A percentile compares a stretch with the other conserved stretches of the same genome.
phyloP scores from a whole-genome alignment of 2,888 invertebrate genomes.

The Ectemnius cavifrons region DNA sequence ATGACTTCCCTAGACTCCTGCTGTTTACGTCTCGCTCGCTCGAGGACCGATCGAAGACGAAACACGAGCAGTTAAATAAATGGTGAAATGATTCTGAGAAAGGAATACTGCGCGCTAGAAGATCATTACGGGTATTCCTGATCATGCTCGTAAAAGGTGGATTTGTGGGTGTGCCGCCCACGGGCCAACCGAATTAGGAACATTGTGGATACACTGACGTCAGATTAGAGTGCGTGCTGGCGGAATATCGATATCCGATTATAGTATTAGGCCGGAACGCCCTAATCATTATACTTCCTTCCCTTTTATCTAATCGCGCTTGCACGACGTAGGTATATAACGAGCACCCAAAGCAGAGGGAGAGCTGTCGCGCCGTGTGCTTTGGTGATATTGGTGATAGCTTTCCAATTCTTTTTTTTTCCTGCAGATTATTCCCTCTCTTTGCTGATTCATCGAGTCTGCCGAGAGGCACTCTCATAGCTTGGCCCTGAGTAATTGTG shows the following conservation, averaged over 20 bases:
- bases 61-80: too few relatives aligned
- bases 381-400: conserved; percentile 6
- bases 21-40: conserved; percentile 19
- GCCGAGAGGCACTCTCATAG: conserved; percentile 30
- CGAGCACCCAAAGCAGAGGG: conserved; percentile 21
- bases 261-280: conserved; percentile 17
- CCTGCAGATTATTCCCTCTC: not conserved
- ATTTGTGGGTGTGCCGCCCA: not conserved
- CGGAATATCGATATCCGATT: conserved; percentile 7
- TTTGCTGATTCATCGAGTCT: conserved; percentile 45
- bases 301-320: conserved; percentile 45
- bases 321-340: not conserved
- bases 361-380: conserved; percentile 15
- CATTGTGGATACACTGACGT: conserved; percentile 15
- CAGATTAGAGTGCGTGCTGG: conserved; percentile 3
- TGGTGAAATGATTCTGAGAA: too few relatives aligned
- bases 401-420: conserved; percentile 36
- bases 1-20: not conserved
- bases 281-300: conserved; percentile 23
- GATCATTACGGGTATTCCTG: too few relatives aligned
- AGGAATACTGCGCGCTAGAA: too few relatives aligned
- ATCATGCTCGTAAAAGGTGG: not conserved
- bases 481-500: conserved; percentile 56
- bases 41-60: not conserved
- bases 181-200: not conserved